Conservation (phyloP, 2,797 vertebrate species). For the Avahi laniger region DNA sequence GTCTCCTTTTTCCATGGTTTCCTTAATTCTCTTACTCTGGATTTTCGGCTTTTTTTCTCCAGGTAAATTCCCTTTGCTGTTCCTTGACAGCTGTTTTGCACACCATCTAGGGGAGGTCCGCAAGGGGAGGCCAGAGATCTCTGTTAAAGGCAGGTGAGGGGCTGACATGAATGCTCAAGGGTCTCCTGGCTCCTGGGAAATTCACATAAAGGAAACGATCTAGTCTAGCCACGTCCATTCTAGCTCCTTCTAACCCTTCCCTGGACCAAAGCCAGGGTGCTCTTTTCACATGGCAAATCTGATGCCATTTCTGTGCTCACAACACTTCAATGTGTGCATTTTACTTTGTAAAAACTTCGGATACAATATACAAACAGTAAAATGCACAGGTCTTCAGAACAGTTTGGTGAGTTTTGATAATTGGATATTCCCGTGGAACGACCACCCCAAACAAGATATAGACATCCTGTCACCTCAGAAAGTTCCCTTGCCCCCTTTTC, state of each 20-base stretch:
- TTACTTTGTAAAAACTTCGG: background rate
- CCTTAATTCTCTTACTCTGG: background rate
- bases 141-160: background rate
- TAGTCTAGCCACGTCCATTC: background rate
- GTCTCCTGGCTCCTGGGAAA: background rate
- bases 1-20: background rate
- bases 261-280: background rate
- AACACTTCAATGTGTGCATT: background rate
- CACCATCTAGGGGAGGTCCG: background rate
- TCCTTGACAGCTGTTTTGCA: background rate
- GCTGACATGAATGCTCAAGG: background rate
- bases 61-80: conserved; percentile 13
- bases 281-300: background rate
- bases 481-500: background rate
- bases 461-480: background rate
- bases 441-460: background rate
- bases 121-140: background rate
- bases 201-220: background rate
- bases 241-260: background rate
- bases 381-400: background rate
- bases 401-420: conserved; percentile 2
- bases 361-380: background rate
- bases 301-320: background rate
- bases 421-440: background rate
- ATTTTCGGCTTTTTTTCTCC: background rate